Percentiles rank a stretch among this genome's conserved stretches.
Conservation (phyloP, 2,113 vertebrate species). For the Eupsittula cactorum region DNA sequence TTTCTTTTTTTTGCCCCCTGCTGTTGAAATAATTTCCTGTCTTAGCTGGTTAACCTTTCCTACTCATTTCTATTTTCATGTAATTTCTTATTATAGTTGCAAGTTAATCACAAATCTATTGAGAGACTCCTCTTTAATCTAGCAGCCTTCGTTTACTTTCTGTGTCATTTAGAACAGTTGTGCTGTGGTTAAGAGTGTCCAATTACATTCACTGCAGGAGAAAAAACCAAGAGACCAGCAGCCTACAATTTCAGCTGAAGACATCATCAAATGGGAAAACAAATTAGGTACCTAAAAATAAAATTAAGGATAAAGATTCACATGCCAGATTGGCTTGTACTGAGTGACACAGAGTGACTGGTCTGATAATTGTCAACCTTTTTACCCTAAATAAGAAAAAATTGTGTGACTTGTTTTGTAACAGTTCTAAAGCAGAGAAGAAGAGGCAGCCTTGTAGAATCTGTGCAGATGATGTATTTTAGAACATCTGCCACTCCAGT, state of each 20-base stretch:
- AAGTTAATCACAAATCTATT: conserved; percentile 76
- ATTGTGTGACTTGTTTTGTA: not conserved
- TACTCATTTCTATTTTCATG: conserved; percentile 70
- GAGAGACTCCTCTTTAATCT: conserved; percentile 68
- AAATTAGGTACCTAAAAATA: conserved; percentile 78
- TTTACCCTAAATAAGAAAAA: conserved; percentile 31
- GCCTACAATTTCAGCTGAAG: conserved; percentile 65
- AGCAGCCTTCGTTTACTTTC: conserved; percentile 55
- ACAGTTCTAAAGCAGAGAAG: not conserved
- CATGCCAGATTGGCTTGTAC: conserved; percentile 62
- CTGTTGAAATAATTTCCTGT: conserved; percentile 52
- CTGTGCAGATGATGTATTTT: not conserved
- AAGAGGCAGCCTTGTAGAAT: not conserved
- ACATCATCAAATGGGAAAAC: conserved; percentile 65
- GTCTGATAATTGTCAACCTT: conserved; percentile 60
- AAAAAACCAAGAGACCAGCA: conserved; percentile 67
- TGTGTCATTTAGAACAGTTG: conserved; percentile 41
- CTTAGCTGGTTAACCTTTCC: conserved; percentile 73
- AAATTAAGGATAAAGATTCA: conserved; percentile 71
- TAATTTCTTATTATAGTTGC: conserved; percentile 70
- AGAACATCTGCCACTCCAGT: not conserved
- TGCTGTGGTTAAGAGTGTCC: conserved; percentile 56
- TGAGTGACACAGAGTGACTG: conserved; percentile 58
- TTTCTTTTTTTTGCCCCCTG: not conserved
- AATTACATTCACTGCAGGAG: conserved; percentile 72